Evolutionary conservation across 2,113 vertebrate genomes (phyloP).

Genomic region (Sturnira hondurensis): DNA sequence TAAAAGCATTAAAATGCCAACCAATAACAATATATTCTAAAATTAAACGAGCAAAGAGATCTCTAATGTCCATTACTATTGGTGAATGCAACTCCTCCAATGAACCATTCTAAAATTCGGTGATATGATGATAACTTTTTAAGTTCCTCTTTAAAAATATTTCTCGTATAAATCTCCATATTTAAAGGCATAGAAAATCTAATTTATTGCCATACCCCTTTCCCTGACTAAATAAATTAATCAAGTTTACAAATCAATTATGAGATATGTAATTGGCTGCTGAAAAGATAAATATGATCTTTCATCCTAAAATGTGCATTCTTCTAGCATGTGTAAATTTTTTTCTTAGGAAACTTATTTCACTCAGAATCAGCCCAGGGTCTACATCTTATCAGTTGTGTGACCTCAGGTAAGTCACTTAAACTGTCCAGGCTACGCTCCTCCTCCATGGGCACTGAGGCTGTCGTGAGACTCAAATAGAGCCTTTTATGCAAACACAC

Average conservation of each 20-base stretch:
- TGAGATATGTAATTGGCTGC: background rate
- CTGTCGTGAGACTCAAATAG: background rate
- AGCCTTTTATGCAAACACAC: background rate
- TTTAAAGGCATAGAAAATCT: background rate
- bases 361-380: background rate
- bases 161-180: background rate
- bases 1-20: background rate
- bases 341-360: background rate
- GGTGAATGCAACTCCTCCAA: conserved; percentile 1
- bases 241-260: background rate
- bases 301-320: background rate
- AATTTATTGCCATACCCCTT: background rate
- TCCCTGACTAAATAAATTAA: background rate
- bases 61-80: background rate
- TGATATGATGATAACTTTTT: background rate
- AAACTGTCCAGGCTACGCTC: background rate
- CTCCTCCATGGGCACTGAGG: background rate
- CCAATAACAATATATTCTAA: background rate
- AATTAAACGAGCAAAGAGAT: background rate
- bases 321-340: background rate
- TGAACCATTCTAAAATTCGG: background rate
- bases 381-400: background rate
- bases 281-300: background rate
- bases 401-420: background rate
- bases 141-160: background rate